Conservation (phyloP, 2,113 vertebrate species). For the Ahaetulla prasina region DNA sequence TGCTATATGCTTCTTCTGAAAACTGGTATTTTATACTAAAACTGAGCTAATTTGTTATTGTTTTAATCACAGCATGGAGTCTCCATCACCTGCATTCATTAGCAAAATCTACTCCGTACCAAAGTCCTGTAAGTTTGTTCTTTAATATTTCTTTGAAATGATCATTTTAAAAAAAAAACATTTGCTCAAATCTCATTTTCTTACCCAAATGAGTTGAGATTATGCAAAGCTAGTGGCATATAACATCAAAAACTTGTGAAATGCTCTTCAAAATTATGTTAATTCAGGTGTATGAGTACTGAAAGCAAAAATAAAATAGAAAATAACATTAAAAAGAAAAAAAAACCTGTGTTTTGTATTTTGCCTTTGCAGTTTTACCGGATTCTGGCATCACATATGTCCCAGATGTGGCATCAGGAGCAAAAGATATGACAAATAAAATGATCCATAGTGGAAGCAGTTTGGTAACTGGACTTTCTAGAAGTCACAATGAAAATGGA, state of each 20-base stretch:
- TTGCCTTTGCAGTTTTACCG: background rate
- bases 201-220: background rate
- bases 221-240: background rate
- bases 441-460: background rate
- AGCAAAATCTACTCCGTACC: constrained; percentile 51
- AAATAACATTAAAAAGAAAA: background rate
- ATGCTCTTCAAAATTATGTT: background rate
- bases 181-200: background rate
- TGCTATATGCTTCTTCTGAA: background rate
- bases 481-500: background rate
- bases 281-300: background rate
- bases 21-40: accelerated
- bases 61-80: constrained; percentile 61
- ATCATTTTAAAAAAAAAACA: background rate
- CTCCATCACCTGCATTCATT: constrained; percentile 49
- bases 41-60: background rate
- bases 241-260: background rate
- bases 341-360: background rate
- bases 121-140: constrained; percentile 51
- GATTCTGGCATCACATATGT: constrained; percentile 8
- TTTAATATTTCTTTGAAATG: accelerated
- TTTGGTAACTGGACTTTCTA: background rate
- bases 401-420: constrained; percentile 23
- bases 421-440: background rate
- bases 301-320: accelerated